phyloP scores from a whole-genome alignment of 2,797 vertebrate species.

The Esox lucius region DNA sequence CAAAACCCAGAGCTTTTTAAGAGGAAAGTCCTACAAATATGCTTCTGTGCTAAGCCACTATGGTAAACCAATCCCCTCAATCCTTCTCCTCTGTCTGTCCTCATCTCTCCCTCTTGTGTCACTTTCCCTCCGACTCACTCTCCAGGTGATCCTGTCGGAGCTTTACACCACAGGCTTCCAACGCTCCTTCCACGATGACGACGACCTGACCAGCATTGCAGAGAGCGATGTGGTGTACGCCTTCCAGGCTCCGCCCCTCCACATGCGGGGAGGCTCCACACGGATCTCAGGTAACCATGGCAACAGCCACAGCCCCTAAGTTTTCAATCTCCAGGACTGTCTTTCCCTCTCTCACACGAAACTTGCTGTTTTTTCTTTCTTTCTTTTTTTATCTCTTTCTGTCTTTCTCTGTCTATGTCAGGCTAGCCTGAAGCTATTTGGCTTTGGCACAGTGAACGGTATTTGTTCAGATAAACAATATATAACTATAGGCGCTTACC shows the following conservation, averaged over 20 bases:
- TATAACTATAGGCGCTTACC: background rate
- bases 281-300: slow-evolving; percentile 75
- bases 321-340: slow-evolving; percentile 10
- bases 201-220: slow-evolving; percentile 81
- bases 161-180: slow-evolving; percentile 84
- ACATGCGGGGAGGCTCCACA: slow-evolving; percentile 57
- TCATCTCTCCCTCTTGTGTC: background rate
- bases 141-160: slow-evolving; percentile 87
- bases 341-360: slow-evolving; percentile 3
- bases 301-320: slow-evolving; percentile 19
- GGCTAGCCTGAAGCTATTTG: background rate
- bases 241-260: slow-evolving; percentile 79
- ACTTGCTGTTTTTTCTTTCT: background rate
- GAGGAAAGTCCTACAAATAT: background rate
- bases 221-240: slow-evolving; percentile 86
- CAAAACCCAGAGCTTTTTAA: background rate
- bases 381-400: background rate
- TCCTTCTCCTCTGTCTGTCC: background rate
- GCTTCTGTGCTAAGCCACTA: background rate
- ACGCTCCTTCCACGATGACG: slow-evolving; percentile 85
- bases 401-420: background rate
- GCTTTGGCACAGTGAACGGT: background rate
- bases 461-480: background rate
- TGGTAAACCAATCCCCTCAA: background rate
- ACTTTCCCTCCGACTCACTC: background rate